Base-by-base conservation (phyloP, 2,888 invertebrate genomes). In the Heteromyza rotundicornis region DNA sequence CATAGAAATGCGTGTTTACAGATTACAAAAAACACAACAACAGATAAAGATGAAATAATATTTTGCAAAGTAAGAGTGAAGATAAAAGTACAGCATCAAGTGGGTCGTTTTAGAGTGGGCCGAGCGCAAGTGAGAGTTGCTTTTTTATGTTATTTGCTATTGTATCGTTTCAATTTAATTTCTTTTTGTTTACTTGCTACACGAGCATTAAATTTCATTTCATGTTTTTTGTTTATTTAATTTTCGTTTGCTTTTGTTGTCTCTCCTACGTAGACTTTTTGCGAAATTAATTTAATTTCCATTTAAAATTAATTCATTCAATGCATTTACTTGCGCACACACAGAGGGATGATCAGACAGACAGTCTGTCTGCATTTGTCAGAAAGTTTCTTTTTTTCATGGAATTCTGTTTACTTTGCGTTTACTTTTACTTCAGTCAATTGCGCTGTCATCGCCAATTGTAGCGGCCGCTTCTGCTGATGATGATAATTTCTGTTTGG, bases 401-500 rank as follows among this genome's bases (percentile, higher is more conserved):
- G 44, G 8, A 17, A 47, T 1, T 27, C 10, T 27, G 10, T 27
- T 14, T 47, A 44, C 1, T 22, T 23, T 40, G 40, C 10, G 40
- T 40, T 36, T 40, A 22, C 1, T 36, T 35, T 53, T 55, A 40
- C 40, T 55, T 36, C 53, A 53, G 24, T 27, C 35, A 53, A 16
- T 53, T 32, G 22, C 53, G 53, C 53, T 53, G 53, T 35, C 53
- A 53, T 17, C 16, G 22, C 8, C 22, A 51, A 23, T 51, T 51
- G 51, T 51, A 10, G 23, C 36, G 47, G 62, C 54, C 55, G 50
- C 32, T 57, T 36, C 32, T 49, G 52, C 52, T 62, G 53, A 51
- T 57, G 57, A 19, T 36, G 16, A n/a, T n/a, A n/a, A n/a, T n/a
- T n/a, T n/a, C 27, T 57, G 50, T 57, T 60, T 56, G 40, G 40